Percentiles rank a stretch among this genome's conserved stretches.
Conservation (phyloP, 2,888 invertebrate species). For the Tachina grossa region DNA sequence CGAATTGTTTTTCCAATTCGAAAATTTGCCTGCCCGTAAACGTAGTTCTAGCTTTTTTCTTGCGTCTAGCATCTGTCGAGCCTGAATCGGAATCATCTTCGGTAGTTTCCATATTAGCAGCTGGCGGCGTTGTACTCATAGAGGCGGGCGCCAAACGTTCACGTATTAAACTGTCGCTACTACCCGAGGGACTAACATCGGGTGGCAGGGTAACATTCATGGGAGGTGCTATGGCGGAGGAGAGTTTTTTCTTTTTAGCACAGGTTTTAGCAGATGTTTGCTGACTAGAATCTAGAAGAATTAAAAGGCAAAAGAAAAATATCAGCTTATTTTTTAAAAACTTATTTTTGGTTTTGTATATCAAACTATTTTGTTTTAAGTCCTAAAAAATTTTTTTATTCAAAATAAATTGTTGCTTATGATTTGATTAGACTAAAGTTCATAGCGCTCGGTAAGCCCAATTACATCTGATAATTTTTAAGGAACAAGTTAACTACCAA, state of each 20-base stretch:
- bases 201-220: slow-evolving; percentile 72
- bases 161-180: slow-evolving; percentile 78
- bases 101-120: slow-evolving; percentile 78
- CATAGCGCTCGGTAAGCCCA: no score
- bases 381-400: no score
- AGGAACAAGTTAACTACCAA: no score
- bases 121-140: slow-evolving; percentile 70
- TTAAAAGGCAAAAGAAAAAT: background rate
- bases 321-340: background rate
- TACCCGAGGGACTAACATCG: slow-evolving; percentile 78
- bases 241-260: slow-evolving; percentile 80
- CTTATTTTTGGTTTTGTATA: no score
- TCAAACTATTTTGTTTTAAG: no score
- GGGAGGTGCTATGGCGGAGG: slow-evolving; percentile 41
- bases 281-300: slow-evolving; percentile 70
- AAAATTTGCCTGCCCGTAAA: slow-evolving; percentile 98
- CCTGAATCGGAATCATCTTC: slow-evolving; percentile 84
- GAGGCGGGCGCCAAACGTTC: slow-evolving; percentile 74
- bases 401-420: no score
- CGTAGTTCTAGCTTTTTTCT: slow-evolving; percentile 95
- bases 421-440: no score
- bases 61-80: slow-evolving; percentile 85
- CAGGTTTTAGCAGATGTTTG: slow-evolving; percentile 75
- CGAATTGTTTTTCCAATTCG: slow-evolving; percentile 97
- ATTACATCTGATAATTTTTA: no score